Evolutionary conservation across 1,140 invertebrate genomes (phyloP), one percentile per base, ranked within the genome.

Genomic region (Brevipalpus yothersi): DNA sequence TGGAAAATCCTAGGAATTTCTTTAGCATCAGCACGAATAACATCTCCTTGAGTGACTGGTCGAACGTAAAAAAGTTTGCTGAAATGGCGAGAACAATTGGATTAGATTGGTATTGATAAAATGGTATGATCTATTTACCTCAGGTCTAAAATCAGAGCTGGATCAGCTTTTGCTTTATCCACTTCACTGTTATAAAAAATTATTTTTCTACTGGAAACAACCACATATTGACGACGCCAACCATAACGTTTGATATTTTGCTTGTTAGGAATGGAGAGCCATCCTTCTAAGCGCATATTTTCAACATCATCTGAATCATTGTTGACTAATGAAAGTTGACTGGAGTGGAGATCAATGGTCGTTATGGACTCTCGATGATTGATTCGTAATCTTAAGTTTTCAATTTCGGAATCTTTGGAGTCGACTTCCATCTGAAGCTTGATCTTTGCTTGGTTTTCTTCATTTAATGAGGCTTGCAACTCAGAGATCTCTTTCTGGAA

Each of bases 1-100:
- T 96, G 92, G 75, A 96, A 96, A 76, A 98, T 97, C 72, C 90
- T 82, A 67, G 93, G 93, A 74, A 97, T 93, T 79, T 96, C 91
- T 82, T 92, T 92, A 71, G 88, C 86, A 78, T 95, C 90, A 58
- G 89, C 93, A 71, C 92, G 80, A 70, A 95, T 93, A 62, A 96
- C 91, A 79, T 98, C 93, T 67, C 91, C 91, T 75, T 96, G 92
- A 58, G 92, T 96, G 56, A 97, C 93, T 61, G 89, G 85, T 66
- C 93, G 80, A 61, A 97, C 93, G 75, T 97, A 93, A 75, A 95
- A 96, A 67, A 98, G 82, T 82, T 96, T 96, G 72, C 90, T 91
- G 75, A 51, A 45, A 3, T 45, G 43, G 12, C n/a, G 3, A 54
- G 2, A 54, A 47, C n/a, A 11, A 17, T 3, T 2, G 9, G 15